These are phyloP conservation scores for Emmelina monodactyla DNA, from an alignment of 2,888 invertebrate genomes.

Conservation along the genomic window DNA sequence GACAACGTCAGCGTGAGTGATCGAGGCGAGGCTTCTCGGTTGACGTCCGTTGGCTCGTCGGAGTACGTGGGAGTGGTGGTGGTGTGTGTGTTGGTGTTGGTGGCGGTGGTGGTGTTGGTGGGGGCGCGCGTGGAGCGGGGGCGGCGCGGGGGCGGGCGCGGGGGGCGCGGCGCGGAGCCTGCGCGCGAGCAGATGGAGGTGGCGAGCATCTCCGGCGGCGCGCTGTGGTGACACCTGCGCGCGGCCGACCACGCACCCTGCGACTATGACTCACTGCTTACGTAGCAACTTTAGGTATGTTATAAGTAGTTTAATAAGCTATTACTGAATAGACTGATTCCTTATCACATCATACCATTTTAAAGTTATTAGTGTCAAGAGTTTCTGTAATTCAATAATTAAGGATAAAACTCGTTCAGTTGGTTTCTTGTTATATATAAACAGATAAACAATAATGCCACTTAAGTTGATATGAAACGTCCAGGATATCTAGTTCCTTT, in stretches of 20 bases:
- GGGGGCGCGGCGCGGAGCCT: constrained; percentile 29
- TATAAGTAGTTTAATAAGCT: too few relatives aligned
- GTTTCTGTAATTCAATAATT: too few relatives aligned
- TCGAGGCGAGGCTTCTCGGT: constrained; percentile 45
- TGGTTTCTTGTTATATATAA: too few relatives aligned
- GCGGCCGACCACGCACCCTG: constrained; percentile 65
- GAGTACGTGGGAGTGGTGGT: too few relatives aligned
- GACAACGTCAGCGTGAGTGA: constrained; percentile 37
- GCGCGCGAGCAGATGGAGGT: constrained; percentile 68
- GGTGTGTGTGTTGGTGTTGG: neutral
- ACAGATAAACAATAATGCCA: too few relatives aligned
- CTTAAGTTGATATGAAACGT: too few relatives aligned
- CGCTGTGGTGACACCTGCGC: constrained; percentile 75
- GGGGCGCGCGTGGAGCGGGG: constrained; percentile 64
- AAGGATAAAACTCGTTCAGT: too few relatives aligned
- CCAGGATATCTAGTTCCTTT: too few relatives aligned
- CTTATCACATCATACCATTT: too few relatives aligned
- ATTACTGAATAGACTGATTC: too few relatives aligned
- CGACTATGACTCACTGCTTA: constrained; percentile 65
- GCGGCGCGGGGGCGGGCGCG: constrained; percentile 41
- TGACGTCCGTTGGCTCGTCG: constrained; percentile 32
- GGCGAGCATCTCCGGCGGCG: constrained; percentile 68
- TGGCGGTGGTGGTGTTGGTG: constrained; percentile 56
- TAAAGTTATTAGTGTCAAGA: too few relatives aligned
- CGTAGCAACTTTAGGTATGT: too few relatives aligned